Base-by-base conservation (phyloP, 2,888 invertebrate genomes). In the Cryptocephalus primarius region DNA sequence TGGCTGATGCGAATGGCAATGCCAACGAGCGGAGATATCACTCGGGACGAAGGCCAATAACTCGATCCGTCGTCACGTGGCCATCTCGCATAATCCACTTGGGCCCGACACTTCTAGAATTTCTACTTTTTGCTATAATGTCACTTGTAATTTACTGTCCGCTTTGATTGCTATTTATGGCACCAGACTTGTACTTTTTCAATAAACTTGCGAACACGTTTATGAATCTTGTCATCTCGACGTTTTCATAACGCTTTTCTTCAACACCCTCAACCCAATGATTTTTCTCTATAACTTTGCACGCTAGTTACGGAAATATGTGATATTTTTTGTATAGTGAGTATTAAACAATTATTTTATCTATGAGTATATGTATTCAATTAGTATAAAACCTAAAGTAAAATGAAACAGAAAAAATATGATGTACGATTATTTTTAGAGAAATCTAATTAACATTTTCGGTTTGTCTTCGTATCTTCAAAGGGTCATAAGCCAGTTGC, bases 91-190 rank as follows among this genome's bases (percentile, higher is more conserved):
- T 67, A 69, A 69, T 67, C 68, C 67, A 67, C 66, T 66, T 65
- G 67, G 66, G 65, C 58, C 60, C 62, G 61, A 62, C 62, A 62
- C 64, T 65, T 66, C 59, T 55, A 60, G 62, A 62, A 64, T 65
- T 60, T 60, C 60, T 57, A 64, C 58, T 65, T 64, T 67, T 67
- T 66, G 61, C 60, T 61, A 65, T 67, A 64, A 66, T 64, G 65
- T 66, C 66, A 64, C 61, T 62, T 62, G 66, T 68, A 67, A 69
- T 68, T 68, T 66, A 67, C 62, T 63, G 61, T 58, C 60, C 55
- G 57, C 59, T 63, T 63, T 66, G 66, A 68, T 67, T 65, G 64
- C 65, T 64, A 61, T 63, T 58, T 58, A 64, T 64, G 64, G 58
- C 40, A 13, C 56, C 50, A 54, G 58, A 53, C 55, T 60, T 55